Base-by-base conservation (phyloP, 2,888 invertebrate species). In the Phania funesta region DNA sequence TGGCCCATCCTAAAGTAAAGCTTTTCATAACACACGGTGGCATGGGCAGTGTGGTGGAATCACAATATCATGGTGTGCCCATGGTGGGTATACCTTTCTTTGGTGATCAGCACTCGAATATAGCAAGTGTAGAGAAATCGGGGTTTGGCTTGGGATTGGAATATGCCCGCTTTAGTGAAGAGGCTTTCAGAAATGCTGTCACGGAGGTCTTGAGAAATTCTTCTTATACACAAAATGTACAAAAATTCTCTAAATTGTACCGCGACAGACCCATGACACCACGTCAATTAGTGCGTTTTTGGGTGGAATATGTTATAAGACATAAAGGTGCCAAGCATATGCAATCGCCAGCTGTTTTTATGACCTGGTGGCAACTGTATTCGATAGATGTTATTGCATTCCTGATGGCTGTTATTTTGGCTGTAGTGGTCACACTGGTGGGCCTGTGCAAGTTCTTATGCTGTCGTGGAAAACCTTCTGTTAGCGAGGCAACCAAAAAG, bases 91-190 rank as follows among this genome's bases (percentile, higher is more conserved):
- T 96, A 71, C 96, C 96, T 0, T 94, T 96, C 0, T 95, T 95
- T 89, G 95, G 95, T 85, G 96, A 96, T 87, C 96, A 96, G 88
- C 94, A 95, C 84, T 93, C 94, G 1, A 96, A 96, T 87, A 94
- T 95, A 0, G 94, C 94, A 0, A 95, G 94, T 90, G 95, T 95
- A 0, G 94, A 93, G 90, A 86, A 91, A 2, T 93, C 94, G 75
- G 95, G 95, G 1, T 87, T 81, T 50, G 88, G 87, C 3, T 64
- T 87, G 18, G 48, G 44, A 2, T 60, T 88, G 4, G 83, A 86
- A 18, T 86, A 84, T 52, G 5, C 62, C 2, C 80, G 76, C 0
- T 41, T 88, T 5, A 85, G 56, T 8, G 86, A 80, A 41, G 75
- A 86, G 5, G 74, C 54, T 1, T 84, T 87, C 6, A 60, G 78